Evolutionary conservation across 2,797 vertebrate species (phyloP), one percentile per base, ranked within the genome.

Genomic region (Martes flavigula): DNA sequence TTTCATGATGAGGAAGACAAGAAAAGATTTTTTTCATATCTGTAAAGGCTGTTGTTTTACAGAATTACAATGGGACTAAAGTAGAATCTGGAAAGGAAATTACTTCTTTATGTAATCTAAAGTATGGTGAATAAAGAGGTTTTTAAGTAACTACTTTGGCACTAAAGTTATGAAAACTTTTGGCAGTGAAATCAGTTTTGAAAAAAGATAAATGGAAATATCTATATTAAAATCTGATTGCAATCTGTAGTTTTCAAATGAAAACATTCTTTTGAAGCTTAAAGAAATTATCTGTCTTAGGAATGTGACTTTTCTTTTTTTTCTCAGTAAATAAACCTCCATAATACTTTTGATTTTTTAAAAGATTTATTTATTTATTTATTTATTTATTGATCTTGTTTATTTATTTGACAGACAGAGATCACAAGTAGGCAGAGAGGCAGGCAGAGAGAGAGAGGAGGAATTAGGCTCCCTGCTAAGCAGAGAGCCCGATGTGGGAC

Each of bases 211-310:
- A 51, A 56, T 68, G 25, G 72, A 88, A 94, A 70, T 91, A 96
- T 94, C 40, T 84, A 15, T 85, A 77, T 86, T 89, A 72, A 94
- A 96, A 96, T 94, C 30, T 91, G 60, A 56, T 35, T 83, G 64
- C 75, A 93, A 93, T 82, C 21, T 95, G 13, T 81, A 82, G 30
- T 68, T 90, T 90, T 96, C 12, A 90, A 86, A 46, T 77, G 25
- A 86, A 60, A 88, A 68, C 27, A 11, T 60, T 43, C 60, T 91
- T 94, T 81, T 62, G 58, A 75, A 86, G n/a, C 21, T 43, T 32
- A 82, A 77, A 73, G 17, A 86, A 40, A 18, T 77, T 66, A 87
- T 94, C 35, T 78, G 27, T 2, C 5, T 5, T 72, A 46, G 68
- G 21, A 93, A 64, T 79, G 10, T 78, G 23, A 46, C 23, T 73